These are phyloP conservation scores for Camponotus pennsylvanicus DNA, from an alignment of 1,140 invertebrate species.

Conservation along the genomic window DNA sequence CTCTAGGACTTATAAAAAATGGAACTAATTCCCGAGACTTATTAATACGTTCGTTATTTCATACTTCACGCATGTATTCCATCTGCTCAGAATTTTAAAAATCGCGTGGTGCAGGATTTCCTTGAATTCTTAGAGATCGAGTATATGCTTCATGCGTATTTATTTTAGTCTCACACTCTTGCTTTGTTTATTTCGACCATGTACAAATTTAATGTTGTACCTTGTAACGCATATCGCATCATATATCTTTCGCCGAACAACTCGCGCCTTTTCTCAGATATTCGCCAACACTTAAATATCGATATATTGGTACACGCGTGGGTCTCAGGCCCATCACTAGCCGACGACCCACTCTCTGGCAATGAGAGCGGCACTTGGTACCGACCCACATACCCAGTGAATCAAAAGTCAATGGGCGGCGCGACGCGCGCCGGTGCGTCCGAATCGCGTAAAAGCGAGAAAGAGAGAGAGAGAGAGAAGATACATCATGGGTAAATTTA, in stretches of 20 bases:
- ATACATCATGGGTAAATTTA: neutral
- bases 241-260: neutral
- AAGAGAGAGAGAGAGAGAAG: neutral
- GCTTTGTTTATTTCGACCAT: neutral
- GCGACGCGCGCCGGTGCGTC: slow-evolving; percentile 44
- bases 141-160: neutral
- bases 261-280: neutral
- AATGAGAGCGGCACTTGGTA: slow-evolving; percentile 68
- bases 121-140: neutral
- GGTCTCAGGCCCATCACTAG: slow-evolving; percentile 53
- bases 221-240: neutral
- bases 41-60: no score
- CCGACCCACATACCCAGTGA: slow-evolving; percentile 76
- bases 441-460: slow-evolving; percentile 25
- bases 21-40: neutral
- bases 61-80: no score
- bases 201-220: neutral
- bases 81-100: neutral
- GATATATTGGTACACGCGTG: slow-evolving; percentile 13
- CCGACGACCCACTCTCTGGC: slow-evolving; percentile 70
- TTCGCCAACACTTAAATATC: neutral
- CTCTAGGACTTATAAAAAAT: neutral
- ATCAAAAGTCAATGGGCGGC: slow-evolving; percentile 72
- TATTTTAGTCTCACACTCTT: neutral
- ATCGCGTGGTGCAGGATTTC: neutral